A percentile compares a stretch with the other conserved stretches of the same genome.
phyloP scores from a whole-genome alignment of 2,888 invertebrate species.

The Eueremaeus valkanovi region DNA sequence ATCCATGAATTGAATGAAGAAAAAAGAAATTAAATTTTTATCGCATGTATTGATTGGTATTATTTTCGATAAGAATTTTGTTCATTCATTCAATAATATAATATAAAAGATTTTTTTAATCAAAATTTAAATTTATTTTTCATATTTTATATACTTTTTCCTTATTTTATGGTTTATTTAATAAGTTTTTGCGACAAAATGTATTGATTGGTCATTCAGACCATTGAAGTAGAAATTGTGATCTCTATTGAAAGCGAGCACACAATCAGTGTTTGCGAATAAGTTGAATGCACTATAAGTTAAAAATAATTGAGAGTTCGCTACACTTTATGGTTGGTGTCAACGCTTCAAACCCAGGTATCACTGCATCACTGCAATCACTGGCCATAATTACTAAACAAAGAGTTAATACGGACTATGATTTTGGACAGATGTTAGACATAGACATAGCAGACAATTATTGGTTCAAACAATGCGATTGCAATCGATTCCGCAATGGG shows the following conservation, averaged over 20 bases:
- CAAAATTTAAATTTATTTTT: background rate
- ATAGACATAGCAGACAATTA: too few species aligned
- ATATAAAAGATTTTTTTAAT: too few species aligned
- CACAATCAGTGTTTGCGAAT: background rate
- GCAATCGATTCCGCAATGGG: too few species aligned
- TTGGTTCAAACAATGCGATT: too few species aligned
- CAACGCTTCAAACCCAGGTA: background rate
- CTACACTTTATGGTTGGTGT: slow-evolving; percentile 15
- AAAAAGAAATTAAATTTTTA: too few species aligned
- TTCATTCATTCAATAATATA: too few species aligned
- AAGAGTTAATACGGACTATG: background rate
- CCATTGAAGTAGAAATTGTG: slow-evolving; percentile 3
- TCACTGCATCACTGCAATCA: background rate
- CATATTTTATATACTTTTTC: background rate
- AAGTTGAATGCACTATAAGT: slow-evolving; percentile 20
- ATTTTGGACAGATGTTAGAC: background rate
- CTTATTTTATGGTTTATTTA: background rate
- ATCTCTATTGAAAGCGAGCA: slow-evolving; percentile 20
- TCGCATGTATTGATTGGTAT: too few species aligned
- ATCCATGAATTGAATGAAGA: too few species aligned
- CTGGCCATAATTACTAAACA: background rate
- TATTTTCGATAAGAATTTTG: too few species aligned
- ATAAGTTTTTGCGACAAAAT: background rate
- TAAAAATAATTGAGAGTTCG: slow-evolving; percentile 16
- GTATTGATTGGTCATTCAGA: slow-evolving; percentile 11